phyloP scores from a whole-genome alignment of 2,113 vertebrate genomes.

The Neomonachus schauinslandi region DNA sequence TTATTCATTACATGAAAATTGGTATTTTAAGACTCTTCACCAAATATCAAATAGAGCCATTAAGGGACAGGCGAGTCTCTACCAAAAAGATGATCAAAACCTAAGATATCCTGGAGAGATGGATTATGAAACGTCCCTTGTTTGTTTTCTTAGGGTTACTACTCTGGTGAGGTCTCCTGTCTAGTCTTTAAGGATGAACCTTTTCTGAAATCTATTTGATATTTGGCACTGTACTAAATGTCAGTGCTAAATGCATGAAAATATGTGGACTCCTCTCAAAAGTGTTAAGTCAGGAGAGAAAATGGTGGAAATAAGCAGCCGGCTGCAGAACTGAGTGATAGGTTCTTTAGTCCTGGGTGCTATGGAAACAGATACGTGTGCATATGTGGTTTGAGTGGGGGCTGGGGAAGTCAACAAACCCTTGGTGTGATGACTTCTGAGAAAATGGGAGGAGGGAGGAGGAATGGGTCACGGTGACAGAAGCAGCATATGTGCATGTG shows the following conservation, averaged over 20 bases:
- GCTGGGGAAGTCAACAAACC: neutral
- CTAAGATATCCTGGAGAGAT: neutral
- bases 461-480: too few relatives aligned
- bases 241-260: neutral
- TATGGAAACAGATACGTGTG: neutral
- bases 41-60: neutral
- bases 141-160: neutral
- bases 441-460: neutral
- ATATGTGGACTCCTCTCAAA: neutral
- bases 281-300: neutral
- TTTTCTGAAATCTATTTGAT: neutral
- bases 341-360: neutral
- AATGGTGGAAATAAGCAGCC: neutral
- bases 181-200: neutral
- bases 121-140: neutral
- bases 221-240: neutral
- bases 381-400: rapidly evolving
- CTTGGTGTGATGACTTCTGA: neutral
- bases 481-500: neutral
- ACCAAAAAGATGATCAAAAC: neutral
- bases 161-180: neutral
- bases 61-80: neutral
- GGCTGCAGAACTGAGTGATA: neutral
- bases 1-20: neutral
- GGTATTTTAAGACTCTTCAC: neutral